Percentiles rank a stretch among this genome's conserved stretches.
phyloP scores from a whole-genome alignment of 2,888 invertebrate genomes.

The Mythimna vitellina region DNA sequence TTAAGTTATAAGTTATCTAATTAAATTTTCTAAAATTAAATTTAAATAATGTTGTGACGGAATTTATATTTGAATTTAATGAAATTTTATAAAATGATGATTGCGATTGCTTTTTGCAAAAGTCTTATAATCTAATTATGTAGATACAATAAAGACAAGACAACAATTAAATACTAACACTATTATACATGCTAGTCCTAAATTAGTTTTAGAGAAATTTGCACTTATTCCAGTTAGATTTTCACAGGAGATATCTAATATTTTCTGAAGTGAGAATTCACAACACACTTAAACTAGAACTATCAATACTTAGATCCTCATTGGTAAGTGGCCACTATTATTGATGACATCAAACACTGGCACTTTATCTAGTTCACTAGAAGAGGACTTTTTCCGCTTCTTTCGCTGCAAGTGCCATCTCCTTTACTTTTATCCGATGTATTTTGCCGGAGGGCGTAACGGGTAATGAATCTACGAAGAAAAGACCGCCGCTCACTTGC shows the following conservation, averaged over 20 bases:
- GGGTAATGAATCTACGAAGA: conserved; percentile 73
- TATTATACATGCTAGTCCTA: neutral
- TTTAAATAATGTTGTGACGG: conserved; percentile 16
- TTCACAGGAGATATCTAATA: conserved; percentile 1
- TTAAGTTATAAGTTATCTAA: conserved; percentile 15
- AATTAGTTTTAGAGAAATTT: conserved; percentile 16
- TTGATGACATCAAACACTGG: conserved; percentile 26
- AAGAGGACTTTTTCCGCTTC: conserved; percentile 63
- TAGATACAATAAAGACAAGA: conserved; percentile 6
- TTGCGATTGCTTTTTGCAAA: neutral
- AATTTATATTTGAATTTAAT: conserved; percentile 27
- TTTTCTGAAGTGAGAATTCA: conserved; percentile 21
- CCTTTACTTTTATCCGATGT: conserved; percentile 69
- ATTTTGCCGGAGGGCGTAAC: conserved; percentile 73
- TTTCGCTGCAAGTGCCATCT: conserved; percentile 66
- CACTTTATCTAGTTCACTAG: conserved; percentile 30
- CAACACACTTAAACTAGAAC: conserved; percentile 28
- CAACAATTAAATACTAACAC: conserved; percentile 14
- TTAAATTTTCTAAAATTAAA: conserved; percentile 16
- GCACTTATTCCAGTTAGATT: conserved; percentile 8
- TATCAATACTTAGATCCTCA: conserved; percentile 37
- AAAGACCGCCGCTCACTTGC: conserved; percentile 70
- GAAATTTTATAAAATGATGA: conserved; percentile 21
- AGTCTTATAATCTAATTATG: conserved; percentile 13
- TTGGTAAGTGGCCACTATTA: conserved; percentile 24